Evolutionary conservation across 2,888 invertebrate species (phyloP).

Genomic region (Melanchra persicariae): DNA sequence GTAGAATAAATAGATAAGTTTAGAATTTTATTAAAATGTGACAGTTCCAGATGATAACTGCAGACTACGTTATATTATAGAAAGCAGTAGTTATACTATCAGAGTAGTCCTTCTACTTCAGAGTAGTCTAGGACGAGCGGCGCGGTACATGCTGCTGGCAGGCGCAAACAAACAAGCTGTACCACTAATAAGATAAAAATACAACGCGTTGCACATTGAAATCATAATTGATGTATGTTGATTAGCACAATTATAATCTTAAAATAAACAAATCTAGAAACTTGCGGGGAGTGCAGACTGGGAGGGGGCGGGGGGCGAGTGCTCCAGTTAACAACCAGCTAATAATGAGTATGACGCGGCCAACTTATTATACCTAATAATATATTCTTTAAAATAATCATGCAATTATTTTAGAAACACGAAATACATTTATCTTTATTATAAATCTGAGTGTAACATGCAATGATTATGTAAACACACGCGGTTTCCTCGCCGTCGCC

Average conservation of each 20-base stretch:
- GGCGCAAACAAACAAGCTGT: neutral
- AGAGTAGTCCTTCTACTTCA: too few species aligned
- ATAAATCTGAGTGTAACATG: constrained; percentile 62
- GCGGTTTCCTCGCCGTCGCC: neutral
- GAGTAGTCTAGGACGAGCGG: neutral
- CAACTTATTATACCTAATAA: constrained; percentile 52
- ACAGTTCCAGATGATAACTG: too few species aligned
- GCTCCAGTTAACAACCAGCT: constrained; percentile 34
- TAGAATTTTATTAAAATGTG: too few species aligned
- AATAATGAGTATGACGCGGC: constrained; percentile 53
- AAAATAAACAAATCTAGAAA: constrained; percentile 3
- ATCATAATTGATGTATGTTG: constrained; percentile 23
- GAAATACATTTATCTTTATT: constrained; percentile 60
- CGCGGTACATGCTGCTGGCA: too few species aligned
- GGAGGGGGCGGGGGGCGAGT: neutral
- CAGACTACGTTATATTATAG: too few species aligned
- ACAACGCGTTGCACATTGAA: neutral
- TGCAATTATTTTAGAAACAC: constrained; percentile 59
- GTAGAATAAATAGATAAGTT: too few species aligned
- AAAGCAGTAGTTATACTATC: neutral
- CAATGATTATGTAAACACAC: constrained; percentile 53
- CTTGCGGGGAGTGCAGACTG: neutral
- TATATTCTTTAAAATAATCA: constrained; percentile 56
- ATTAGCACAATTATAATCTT: constrained; percentile 28
- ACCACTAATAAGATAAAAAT: neutral